Evolutionary conservation across 2,888 invertebrate genomes (phyloP).

Genomic region (Athrips mouffetella): DNA sequence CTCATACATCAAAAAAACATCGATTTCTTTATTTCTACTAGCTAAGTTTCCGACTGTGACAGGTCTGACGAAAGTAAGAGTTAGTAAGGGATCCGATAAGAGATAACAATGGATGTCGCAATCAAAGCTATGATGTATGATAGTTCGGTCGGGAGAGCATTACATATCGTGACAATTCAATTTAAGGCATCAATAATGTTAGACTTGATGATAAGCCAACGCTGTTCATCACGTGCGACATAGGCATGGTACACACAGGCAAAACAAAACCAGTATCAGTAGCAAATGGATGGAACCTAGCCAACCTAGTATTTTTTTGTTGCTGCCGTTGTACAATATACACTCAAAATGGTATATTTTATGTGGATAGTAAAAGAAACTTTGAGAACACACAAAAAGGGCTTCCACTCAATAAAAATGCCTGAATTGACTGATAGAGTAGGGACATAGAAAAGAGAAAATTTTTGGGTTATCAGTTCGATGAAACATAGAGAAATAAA

Average conservation of each 20-base stretch:
- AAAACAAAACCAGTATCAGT: too few species aligned
- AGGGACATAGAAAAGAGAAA: too few species aligned
- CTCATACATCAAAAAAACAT: neutral
- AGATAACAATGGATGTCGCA: slow-evolving; percentile 54
- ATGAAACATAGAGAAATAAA: too few species aligned
- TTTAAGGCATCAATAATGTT: slow-evolving; percentile 42
- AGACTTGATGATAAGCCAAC: slow-evolving; percentile 21
- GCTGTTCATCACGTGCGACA: slow-evolving; percentile 7
- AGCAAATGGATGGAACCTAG: neutral
- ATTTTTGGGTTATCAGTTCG: too few species aligned
- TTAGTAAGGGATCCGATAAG: slow-evolving; percentile 44
- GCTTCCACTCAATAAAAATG: too few species aligned
- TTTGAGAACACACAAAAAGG: too few species aligned
- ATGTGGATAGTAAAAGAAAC: too few species aligned
- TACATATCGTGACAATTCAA: slow-evolving; percentile 54
- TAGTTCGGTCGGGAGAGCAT: slow-evolving; percentile 42
- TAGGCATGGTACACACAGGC: too few species aligned
- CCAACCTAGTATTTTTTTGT: too few species aligned
- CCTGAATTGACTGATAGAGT: too few species aligned
- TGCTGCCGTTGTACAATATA: too few species aligned
- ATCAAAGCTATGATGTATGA: slow-evolving; percentile 32
- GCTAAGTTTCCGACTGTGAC: neutral
- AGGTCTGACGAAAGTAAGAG: slow-evolving; percentile 14
- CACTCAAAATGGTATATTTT: too few species aligned
- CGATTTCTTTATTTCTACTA: neutral